These are phyloP conservation scores for Erebia aethiops DNA, from an alignment of 2,888 invertebrate species.

Conservation along the genomic window DNA sequence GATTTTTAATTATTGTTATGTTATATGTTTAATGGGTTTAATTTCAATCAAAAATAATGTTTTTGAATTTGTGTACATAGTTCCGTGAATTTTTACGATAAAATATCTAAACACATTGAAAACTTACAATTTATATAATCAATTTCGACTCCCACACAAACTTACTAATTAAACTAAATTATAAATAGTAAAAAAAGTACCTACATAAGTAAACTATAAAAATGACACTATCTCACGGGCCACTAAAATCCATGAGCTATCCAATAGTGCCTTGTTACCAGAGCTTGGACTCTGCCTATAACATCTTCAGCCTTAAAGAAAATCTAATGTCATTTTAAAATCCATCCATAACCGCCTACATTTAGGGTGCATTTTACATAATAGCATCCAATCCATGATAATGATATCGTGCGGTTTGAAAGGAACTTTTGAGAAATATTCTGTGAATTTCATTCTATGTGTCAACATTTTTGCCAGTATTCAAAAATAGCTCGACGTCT, in stretches of 20 bases:
- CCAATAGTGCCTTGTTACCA: constrained; percentile 35
- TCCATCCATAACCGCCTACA: neutral
- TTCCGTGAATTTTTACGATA: no score
- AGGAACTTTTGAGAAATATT: constrained; percentile 30
- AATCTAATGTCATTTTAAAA: constrained; percentile 3
- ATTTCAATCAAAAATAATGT: no score
- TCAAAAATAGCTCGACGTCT: neutral
- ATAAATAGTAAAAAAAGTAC: neutral
- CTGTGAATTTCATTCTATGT: constrained; percentile 24
- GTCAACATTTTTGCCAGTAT: constrained; percentile 24
- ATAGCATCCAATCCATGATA: constrained; percentile 12
- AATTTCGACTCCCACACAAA: no score
- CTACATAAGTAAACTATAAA: neutral
- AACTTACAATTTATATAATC: no score
- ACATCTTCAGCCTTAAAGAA: constrained; percentile 35
- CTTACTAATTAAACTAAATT: no score
- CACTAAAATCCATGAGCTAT: constrained; percentile 34
- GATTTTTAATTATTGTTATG: no score
- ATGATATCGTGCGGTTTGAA: constrained; percentile 29
- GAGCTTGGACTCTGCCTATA: constrained; percentile 33
- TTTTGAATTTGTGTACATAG: no score
- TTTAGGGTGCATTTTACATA: constrained; percentile 24
- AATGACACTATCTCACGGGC: constrained; percentile 3
- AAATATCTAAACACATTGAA: no score
- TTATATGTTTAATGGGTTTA: no score